Conservation (phyloP, 2,113 vertebrate species). For the Leucopternis melanops region DNA sequence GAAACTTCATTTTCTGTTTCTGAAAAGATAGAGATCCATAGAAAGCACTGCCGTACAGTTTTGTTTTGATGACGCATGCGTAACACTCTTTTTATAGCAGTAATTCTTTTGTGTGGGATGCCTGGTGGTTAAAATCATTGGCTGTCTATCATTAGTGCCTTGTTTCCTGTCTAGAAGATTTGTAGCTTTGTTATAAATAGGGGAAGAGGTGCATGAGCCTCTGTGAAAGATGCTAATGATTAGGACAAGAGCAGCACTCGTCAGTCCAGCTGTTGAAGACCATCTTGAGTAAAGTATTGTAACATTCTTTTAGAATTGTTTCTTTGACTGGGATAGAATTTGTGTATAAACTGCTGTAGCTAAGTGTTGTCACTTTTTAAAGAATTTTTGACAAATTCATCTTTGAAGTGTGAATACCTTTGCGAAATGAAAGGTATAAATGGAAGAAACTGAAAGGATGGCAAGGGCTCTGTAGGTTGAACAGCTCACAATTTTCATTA, state of each 20-base stretch:
- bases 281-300: neutral
- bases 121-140: neutral
- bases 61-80: neutral
- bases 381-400: neutral
- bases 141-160: conserved; percentile 15
- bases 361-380: neutral
- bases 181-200: conserved; percentile 15
- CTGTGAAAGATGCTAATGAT: neutral
- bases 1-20: neutral
- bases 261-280: neutral
- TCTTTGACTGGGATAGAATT: neutral
- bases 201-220: neutral
- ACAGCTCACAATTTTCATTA: neutral
- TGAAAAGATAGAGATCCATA: neutral
- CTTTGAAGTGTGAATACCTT: conserved; percentile 17
- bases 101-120: neutral
- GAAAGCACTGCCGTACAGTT: neutral
- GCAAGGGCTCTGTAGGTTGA: neutral
- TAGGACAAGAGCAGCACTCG: neutral
- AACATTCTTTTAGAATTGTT: neutral
- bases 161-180: neutral
- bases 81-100: neutral
- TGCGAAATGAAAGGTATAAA: neutral
- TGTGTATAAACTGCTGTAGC: neutral
- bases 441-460: neutral